Evolutionary conservation across 1,140 invertebrate species (phyloP), one percentile per base, ranked within the genome.

Genomic region (Trichonephila clavipes): DNA sequence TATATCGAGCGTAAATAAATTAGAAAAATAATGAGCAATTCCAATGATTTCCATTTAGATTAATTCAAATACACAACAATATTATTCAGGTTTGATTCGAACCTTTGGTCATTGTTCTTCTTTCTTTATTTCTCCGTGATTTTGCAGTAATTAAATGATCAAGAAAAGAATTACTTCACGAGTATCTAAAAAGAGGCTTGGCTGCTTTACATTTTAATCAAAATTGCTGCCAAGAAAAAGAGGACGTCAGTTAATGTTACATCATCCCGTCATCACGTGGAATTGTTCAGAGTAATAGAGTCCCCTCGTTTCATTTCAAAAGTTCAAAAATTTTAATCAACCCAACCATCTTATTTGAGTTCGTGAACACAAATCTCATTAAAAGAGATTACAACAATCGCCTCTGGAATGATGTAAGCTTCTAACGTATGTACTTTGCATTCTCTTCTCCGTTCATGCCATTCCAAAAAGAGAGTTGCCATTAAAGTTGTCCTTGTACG

Each of bases 261-360:
- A 24, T 12, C 21, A 24, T 69, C 24, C 8, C 24, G 10, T 14
- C n/a, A n/a, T 69, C 7, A n/a, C n/a, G 1, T 28, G n/a, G 2
- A 14, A 12, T 66, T 21, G 19, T n/a, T 69, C n/a, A 1, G n/a
- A 8, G 2, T 12, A 69, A 69, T 69, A 14, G 24, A 12, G n/a
- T 7, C 24, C 66, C 12, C 8, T 28, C 28, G 16, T 77, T 77
- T 77, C 12, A 40, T 24, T 40, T 77, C 16, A 77, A 77, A 77
- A 77, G 72, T 77, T 77, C 34, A 77, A 34, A 77, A 77, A 34
- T 77, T 77, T 34, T 40, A 77, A 77, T 77, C 72, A 77, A 40
- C 34, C 0, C 16, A 34, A 77, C 72, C 12, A 18, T 16, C 28
- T 77, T 28, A 77, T 34, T 77, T 77, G n/a, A 69, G n/a, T 21